Base-by-base conservation (phyloP, 2,113 vertebrate species). In the Sorex araneus region DNA sequence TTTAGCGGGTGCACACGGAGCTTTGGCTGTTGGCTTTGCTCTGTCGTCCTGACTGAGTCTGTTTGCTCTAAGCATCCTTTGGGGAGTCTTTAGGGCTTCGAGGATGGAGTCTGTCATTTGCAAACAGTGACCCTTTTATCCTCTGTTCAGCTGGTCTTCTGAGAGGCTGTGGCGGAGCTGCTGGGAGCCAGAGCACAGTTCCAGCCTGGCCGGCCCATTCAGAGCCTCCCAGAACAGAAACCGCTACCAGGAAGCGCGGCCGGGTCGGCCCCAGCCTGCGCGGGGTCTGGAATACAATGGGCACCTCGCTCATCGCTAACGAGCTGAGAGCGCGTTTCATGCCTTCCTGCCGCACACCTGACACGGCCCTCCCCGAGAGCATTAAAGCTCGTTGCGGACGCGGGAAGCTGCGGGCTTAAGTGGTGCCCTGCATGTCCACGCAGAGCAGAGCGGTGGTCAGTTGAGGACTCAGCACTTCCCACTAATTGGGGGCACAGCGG, bases 321-420 rank as follows among this genome's bases (percentile, higher is more conserved):
- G 27, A 94, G 73, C 85, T 95, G 71, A 87, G 93, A 96, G 6
- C 80, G 43, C 84, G 43, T 95, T 95, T 93, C 81, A 95, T 86
- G 84, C 32, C 12, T 11, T 63, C 90, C 50, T 50, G 9, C 63
- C 87, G 71, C 92, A 94, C 94, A 90, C 91, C 71, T 95, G 81
- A 90, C 94, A 93, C 85, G 67, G 89, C 63, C 80, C 91, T 81
- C 40, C 47, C 43, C 73, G 87, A 94, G 86, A 70, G 89, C 77
- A 89, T 95, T 92, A 77, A 93, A 90, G 78, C 69, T 86, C 83
- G 87, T 96, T 95, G 87, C 30, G 40, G 77, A 74, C 67, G 77
- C 84, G 90, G 94, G 95, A 67, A 81, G 43, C 64, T 76, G 77
- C 83, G 40, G 45, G 47, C 85, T 83, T 84, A 90, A 80, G 75